Evolutionary conservation across 2,797 vertebrate species (phyloP).

Genomic region (Malurus splendens): DNA sequence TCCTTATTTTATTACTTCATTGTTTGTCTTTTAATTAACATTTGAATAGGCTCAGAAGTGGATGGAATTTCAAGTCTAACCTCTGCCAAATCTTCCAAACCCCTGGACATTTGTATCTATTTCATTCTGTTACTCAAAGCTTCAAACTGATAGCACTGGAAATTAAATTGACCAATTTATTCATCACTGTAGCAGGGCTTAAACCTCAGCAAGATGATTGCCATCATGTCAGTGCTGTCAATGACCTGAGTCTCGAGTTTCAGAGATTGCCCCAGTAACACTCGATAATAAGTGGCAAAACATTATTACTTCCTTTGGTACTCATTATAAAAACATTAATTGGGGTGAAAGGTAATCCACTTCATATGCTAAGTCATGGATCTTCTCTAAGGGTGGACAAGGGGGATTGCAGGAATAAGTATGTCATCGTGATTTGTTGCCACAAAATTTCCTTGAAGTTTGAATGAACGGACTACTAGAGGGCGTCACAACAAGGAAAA

Average conservation of each 20-base stretch:
- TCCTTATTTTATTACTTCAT: not conserved
- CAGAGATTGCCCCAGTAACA: conserved; percentile 54
- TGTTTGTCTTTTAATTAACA: not conserved
- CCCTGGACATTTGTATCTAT: not conserved
- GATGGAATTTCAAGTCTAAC: conserved; percentile 19
- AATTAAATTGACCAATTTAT: conserved; percentile 67
- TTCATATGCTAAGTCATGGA: conserved; percentile 62
- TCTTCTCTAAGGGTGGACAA: conserved; percentile 50
- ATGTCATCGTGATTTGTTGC: conserved; percentile 8
- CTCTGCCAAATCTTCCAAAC: conserved; percentile 10
- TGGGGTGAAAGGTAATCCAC: conserved; percentile 62
- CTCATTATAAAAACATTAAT: conserved; percentile 64
- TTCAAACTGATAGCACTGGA: conserved; percentile 28
- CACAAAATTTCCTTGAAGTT: conserved; percentile 15
- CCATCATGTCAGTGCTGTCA: conserved; percentile 45
- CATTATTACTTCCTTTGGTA: conserved; percentile 54
- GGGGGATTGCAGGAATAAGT: not conserved
- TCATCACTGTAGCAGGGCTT: conserved; percentile 47
- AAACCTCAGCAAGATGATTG: conserved; percentile 56
- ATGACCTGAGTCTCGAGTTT: conserved; percentile 45
- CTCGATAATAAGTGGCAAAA: conserved; percentile 62
- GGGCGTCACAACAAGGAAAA: not conserved
- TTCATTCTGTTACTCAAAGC: conserved; percentile 24
- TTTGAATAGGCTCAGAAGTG: conserved; percentile 9
- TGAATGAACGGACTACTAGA: not conserved